These are phyloP conservation scores for Psilanteris sp. DNA, from an alignment of 1,140 invertebrate genomes.

Conservation along the genomic window DNA sequence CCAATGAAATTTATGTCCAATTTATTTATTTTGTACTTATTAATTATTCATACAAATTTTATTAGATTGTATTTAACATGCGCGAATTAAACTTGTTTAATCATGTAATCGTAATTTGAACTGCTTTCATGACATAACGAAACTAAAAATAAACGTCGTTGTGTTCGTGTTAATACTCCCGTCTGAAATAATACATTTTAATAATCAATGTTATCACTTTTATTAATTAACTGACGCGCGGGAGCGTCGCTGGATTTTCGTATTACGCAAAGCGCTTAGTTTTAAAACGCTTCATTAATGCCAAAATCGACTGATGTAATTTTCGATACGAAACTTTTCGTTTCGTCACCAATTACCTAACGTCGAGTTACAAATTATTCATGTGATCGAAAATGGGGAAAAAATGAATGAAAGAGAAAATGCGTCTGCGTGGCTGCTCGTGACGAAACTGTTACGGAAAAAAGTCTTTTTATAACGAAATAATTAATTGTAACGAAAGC, in stretches of 20 bases:
- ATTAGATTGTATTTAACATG: too few relatives aligned
- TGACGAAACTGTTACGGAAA: neutral
- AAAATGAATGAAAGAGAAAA: constrained; percentile 5
- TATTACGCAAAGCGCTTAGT: constrained; percentile 38
- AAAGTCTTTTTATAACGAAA: neutral
- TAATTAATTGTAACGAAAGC: too few relatives aligned
- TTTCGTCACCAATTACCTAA: constrained; percentile 51
- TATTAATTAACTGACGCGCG: constrained; percentile 33
- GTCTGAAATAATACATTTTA: constrained; percentile 37
- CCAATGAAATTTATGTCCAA: too few relatives aligned
- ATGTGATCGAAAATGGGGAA: constrained; percentile 1
- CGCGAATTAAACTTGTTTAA: constrained; percentile 24
- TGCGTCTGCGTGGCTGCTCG: neutral
- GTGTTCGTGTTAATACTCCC: constrained; percentile 11
- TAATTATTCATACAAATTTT: too few relatives aligned
- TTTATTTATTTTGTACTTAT: too few relatives aligned
- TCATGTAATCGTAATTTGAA: constrained; percentile 56
- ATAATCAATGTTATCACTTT: constrained; percentile 36
- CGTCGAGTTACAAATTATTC: constrained; percentile 14
- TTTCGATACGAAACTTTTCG: constrained; percentile 42
- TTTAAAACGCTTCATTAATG: constrained; percentile 38
- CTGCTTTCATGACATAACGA: constrained; percentile 48
- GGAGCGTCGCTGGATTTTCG: constrained; percentile 6
- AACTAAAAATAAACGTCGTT: constrained; percentile 37
- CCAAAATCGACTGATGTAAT: constrained; percentile 43